Evolutionary conservation across 2,113 vertebrate genomes (phyloP).

Genomic region (Pseudorhombus dupliciocellatus): DNA sequence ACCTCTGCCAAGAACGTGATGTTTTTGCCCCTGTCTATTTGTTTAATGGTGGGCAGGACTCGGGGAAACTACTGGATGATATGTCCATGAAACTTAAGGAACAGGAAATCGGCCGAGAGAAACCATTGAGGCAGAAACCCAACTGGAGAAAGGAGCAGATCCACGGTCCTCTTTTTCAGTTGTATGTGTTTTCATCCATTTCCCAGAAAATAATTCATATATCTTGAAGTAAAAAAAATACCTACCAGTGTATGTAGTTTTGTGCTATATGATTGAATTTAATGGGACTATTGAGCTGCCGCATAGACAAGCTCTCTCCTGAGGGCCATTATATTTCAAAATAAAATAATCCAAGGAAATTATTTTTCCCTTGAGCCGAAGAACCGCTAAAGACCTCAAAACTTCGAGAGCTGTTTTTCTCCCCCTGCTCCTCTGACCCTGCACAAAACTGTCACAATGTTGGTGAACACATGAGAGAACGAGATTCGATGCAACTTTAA

Average conservation of each 20-base stretch:
- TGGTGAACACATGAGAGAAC: neutral
- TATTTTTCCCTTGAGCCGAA: neutral
- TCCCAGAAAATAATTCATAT: too few relatives aligned
- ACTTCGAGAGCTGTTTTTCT: neutral
- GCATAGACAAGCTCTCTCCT: neutral
- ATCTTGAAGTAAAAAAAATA: too few relatives aligned
- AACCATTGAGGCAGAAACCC: too few relatives aligned
- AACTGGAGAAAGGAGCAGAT: too few relatives aligned
- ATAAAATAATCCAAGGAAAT: constrained; percentile 8
- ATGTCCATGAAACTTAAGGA: too few relatives aligned
- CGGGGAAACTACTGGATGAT: too few relatives aligned
- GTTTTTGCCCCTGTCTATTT: neutral
- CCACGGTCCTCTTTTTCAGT: too few relatives aligned
- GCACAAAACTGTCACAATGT: neutral
- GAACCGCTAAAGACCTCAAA: constrained; percentile 26
- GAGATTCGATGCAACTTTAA: constrained; percentile 15
- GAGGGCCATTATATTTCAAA: neutral
- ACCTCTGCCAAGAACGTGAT: neutral
- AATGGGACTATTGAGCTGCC: neutral
- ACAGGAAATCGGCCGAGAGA: too few relatives aligned
- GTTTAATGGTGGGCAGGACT: too few relatives aligned
- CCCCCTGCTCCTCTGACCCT: too few relatives aligned
- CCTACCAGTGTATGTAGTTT: too few relatives aligned
- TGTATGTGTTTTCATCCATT: too few relatives aligned
- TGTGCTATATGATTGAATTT: neutral